Percentiles rank a stretch among this genome's conserved stretches.
phyloP scores from a whole-genome alignment of 2,888 invertebrate species.

The Drosophila sordidula region DNA sequence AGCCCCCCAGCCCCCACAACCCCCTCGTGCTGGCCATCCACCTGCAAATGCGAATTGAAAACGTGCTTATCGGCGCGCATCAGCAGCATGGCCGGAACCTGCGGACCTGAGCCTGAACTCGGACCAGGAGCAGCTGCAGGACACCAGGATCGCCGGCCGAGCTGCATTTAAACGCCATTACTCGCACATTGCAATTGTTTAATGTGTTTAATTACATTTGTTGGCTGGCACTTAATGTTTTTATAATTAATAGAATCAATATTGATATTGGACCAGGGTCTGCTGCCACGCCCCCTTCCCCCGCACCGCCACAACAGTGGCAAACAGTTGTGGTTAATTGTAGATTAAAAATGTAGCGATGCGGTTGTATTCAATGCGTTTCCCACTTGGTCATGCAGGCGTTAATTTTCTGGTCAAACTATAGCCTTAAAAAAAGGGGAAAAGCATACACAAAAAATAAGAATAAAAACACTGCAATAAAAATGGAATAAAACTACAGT shows the following conservation, averaged over 20 bases:
- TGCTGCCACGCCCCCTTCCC: background rate
- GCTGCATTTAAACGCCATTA: slow-evolving; percentile 66
- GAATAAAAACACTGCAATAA: background rate
- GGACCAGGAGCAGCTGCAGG: slow-evolving; percentile 11
- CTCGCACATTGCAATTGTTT: slow-evolving; percentile 74
- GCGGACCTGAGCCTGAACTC: slow-evolving; percentile 16
- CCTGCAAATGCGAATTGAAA: slow-evolving; percentile 71
- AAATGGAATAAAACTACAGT: slow-evolving; percentile 22
- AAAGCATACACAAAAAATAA: slow-evolving; percentile 18
- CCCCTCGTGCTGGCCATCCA: slow-evolving; percentile 8
- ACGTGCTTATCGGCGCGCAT: slow-evolving; percentile 80
- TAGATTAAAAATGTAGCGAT: slow-evolving; percentile 82
- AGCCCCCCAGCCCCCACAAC: background rate
- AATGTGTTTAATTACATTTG: slow-evolving; percentile 82
- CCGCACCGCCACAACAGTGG: background rate
- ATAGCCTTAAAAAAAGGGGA: slow-evolving; percentile 32
- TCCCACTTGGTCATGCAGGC: slow-evolving; percentile 72
- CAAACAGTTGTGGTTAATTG: slow-evolving; percentile 81
- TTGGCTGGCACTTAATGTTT: slow-evolving; percentile 82
- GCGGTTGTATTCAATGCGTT: slow-evolving; percentile 61
- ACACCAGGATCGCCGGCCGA: slow-evolving; percentile 14
- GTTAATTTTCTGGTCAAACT: slow-evolving; percentile 83
- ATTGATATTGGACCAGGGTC: slow-evolving; percentile 66
- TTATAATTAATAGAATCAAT: slow-evolving; percentile 84
- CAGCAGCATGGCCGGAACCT: slow-evolving; percentile 54